These are phyloP conservation scores for Drosophila meridionalis DNA, from an alignment of 2,888 invertebrate genomes.

Conservation along the genomic window DNA sequence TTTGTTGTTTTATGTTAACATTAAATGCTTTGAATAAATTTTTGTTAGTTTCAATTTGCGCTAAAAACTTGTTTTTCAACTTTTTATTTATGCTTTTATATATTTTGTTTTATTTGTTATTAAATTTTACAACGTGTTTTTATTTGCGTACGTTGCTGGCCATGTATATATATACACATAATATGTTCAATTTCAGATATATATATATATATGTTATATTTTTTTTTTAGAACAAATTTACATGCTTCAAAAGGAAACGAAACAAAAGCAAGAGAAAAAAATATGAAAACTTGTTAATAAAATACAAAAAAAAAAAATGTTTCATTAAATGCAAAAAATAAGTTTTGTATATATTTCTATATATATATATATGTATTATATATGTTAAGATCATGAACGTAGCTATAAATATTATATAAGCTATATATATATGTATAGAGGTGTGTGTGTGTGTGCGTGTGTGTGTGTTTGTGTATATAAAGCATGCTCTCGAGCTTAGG, in stretches of 20 bases:
- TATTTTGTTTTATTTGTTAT: slow-evolving; percentile 1
- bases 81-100: neutral
- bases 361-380: slow-evolving; percentile 39
- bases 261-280: slow-evolving; percentile 9
- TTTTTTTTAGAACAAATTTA: slow-evolving; percentile 24
- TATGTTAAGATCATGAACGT: slow-evolving; percentile 47
- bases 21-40: slow-evolving; percentile 52
- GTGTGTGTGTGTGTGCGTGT: slow-evolving; percentile 13
- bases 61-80: slow-evolving; percentile 39
- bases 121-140: slow-evolving; percentile 7
- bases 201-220: slow-evolving; percentile 1
- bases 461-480: slow-evolving; percentile 34
- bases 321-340: slow-evolving; percentile 61
- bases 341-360: slow-evolving; percentile 30
- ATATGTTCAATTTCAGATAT: slow-evolving; percentile 9
- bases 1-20: slow-evolving; percentile 37
- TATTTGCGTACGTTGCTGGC: slow-evolving; percentile 28
- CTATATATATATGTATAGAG: slow-evolving; percentile 24
- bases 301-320: slow-evolving; percentile 32
- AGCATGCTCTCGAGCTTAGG: slow-evolving; percentile 67
- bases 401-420: slow-evolving; percentile 41
- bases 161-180: slow-evolving; percentile 7
- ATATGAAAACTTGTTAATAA: slow-evolving; percentile 29
- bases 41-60: slow-evolving; percentile 47
- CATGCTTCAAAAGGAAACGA: slow-evolving; percentile 35